phyloP scores from a whole-genome alignment of 2,888 invertebrate genomes.

The Yponomeuta malinellus region DNA sequence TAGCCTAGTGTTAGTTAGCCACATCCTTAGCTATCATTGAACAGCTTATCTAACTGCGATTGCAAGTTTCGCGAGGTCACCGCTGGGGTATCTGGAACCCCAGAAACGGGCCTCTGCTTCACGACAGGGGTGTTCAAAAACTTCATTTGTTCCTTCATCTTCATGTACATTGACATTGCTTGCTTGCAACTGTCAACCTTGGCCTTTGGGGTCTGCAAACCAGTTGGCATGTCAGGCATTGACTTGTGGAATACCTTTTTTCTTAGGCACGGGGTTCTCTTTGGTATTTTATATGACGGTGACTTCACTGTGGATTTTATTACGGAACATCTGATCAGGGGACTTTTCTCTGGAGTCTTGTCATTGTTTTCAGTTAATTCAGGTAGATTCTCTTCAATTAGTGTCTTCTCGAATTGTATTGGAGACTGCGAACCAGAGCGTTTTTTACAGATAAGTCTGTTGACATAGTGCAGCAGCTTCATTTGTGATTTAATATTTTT shows the following conservation, averaged over 20 bases:
- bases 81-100: constrained; percentile 46
- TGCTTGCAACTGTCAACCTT: constrained; percentile 35
- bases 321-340: constrained; percentile 36
- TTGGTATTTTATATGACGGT: constrained; percentile 59
- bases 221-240: constrained; percentile 45
- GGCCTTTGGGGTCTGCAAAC: constrained; percentile 32
- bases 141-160: constrained; percentile 57
- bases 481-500: constrained; percentile 42
- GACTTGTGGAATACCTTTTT: constrained; percentile 54
- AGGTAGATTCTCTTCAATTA: constrained; percentile 26
- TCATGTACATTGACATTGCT: constrained; percentile 56
- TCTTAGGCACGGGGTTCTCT: constrained; percentile 44
- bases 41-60: constrained; percentile 57
- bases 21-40: constrained; percentile 36
- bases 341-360: constrained; percentile 27
- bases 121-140: constrained; percentile 54
- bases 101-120: constrained; percentile 27
- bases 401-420: constrained; percentile 29
- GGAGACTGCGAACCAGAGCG: constrained; percentile 22
- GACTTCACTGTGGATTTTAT: constrained; percentile 44
- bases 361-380: constrained; percentile 24
- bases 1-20: background rate
- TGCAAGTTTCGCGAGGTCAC: constrained; percentile 57
- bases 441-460: constrained; percentile 43
- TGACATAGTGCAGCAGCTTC: constrained; percentile 41